Evolutionary conservation across 2,113 vertebrate genomes (phyloP), one percentile per base, ranked within the genome.

Genomic region (Gymnogyps californianus): DNA sequence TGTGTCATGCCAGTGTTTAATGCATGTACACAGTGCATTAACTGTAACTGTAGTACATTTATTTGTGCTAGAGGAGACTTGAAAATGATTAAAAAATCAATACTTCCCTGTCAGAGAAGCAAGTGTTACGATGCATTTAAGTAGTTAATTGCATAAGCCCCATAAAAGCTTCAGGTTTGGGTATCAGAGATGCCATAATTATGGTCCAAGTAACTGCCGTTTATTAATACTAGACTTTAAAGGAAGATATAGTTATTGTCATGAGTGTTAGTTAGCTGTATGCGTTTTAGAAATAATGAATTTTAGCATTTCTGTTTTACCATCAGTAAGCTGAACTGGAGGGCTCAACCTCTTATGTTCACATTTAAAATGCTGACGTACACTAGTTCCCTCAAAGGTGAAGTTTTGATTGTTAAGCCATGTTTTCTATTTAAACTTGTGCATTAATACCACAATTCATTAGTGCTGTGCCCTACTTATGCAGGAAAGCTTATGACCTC

Each of bases 71-170:
- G 97, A 98, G 98, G 98, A 98, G 98, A 98, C 98, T 98, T 97
- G 97, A 98, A 98, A 99, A 99, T 99, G 99, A 99, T 99, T 99
- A 98, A 98, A 98, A 99, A 99, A 99, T 99, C 99, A 98, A 99
- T 99, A 99, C 94, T 98, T 98, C 95, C 96, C 98, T 98, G 98
- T 98, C 98, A 98, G 96, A 98, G 98, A 98, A 98, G 98, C 98
- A 98, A 98, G 98, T 97, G 98, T 98, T 98, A 98, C 98, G 97
- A 98, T 98, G 97, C 98, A 98, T 98, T 98, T 98, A 98, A 98
- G 98, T 98, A 98, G 98, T 98, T 98, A 98, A 98, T 98, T 98
- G 98, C 97, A 95, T 93, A 97, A 97, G 98, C 97, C 97, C 96
- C 97, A 98, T 99, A 99, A 99, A 98, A 98, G 95, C 98, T 98